Percentiles rank a stretch among this genome's conserved stretches.
These are phyloP conservation scores for Eubucco bourcierii DNA, from an alignment of 2,113 vertebrate genomes.

Conservation along the genomic window DNA sequence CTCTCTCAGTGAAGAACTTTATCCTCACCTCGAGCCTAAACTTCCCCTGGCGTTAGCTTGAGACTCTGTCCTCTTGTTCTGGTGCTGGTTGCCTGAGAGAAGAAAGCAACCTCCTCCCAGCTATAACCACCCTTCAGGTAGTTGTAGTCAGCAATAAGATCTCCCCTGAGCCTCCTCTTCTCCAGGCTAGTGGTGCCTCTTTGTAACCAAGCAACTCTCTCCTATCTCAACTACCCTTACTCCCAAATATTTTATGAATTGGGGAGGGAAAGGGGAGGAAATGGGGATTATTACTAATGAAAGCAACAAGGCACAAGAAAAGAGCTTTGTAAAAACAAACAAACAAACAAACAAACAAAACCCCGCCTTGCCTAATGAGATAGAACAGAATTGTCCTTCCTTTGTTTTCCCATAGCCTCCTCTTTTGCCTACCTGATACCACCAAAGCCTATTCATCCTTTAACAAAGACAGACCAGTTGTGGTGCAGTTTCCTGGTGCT, in stretches of 20 bases:
- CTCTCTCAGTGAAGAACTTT: no score
- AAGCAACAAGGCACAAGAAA: slow-evolving; percentile 7
- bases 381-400: not conserved
- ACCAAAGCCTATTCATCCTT: not conserved
- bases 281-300: not conserved
- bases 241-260: not conserved
- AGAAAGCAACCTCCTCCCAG: no score
- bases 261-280: not conserved
- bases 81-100: no score
- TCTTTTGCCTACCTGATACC: slow-evolving; percentile 8
- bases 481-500: not conserved
- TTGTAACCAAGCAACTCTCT: not conserved
- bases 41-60: no score
- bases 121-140: no score
- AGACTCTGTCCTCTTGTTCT: no score
- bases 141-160: no score
- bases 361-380: not conserved
- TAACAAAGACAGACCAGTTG: slow-evolving; percentile 41
- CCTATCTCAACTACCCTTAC: not conserved
- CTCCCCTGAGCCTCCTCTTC: no score
- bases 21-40: no score
- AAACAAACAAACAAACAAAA: not conserved
- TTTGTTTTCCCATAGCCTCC: not conserved
- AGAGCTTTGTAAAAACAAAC: not conserved
- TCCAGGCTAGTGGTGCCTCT: no score